Evolutionary conservation across 2,888 invertebrate species (phyloP).

Genomic region (Acutogordius australiensis): DNA sequence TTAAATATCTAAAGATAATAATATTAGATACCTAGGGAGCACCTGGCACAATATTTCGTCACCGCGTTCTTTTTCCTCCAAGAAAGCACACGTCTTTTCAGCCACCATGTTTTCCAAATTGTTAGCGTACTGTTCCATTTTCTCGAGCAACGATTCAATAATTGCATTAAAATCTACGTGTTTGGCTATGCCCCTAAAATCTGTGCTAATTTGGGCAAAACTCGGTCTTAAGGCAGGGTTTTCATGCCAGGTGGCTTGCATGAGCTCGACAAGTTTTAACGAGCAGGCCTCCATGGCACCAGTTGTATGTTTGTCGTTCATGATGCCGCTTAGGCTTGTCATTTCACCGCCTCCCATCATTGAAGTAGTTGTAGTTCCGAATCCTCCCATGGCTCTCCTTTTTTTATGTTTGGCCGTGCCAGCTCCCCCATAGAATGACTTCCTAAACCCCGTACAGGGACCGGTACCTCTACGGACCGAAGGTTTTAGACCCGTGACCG

Average conservation of each 20-base stretch:
- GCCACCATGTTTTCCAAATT: slow-evolving; percentile 4
- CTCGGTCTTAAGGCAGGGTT: not conserved
- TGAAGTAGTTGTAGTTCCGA: too few relatives aligned
- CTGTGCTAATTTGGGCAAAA: not conserved
- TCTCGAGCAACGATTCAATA: not conserved
- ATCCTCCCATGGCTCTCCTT: too few relatives aligned
- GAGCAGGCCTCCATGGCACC: too few relatives aligned
- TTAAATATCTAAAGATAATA: not conserved
- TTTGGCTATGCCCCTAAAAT: not conserved
- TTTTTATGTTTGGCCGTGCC: too few relatives aligned
- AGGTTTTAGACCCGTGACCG: too few relatives aligned
- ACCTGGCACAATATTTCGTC: slow-evolving; percentile 4
- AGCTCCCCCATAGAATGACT: too few relatives aligned
- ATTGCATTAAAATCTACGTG: slow-evolving; percentile 8
- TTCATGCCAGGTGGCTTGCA: not conserved
- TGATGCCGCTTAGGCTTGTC: too few relatives aligned
- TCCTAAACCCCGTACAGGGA: too few relatives aligned
- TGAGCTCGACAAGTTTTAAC: not conserved
- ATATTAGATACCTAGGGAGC: slow-evolving; percentile 10
- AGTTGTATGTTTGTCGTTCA: too few relatives aligned
- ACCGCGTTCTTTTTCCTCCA: slow-evolving; percentile 2
- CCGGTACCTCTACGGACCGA: too few relatives aligned
- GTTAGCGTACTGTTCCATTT: slow-evolving; percentile 9
- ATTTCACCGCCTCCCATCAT: too few relatives aligned
- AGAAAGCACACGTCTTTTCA: not conserved